Base-by-base conservation (phyloP, 2,113 vertebrate species). In the Bufo bufo region DNA sequence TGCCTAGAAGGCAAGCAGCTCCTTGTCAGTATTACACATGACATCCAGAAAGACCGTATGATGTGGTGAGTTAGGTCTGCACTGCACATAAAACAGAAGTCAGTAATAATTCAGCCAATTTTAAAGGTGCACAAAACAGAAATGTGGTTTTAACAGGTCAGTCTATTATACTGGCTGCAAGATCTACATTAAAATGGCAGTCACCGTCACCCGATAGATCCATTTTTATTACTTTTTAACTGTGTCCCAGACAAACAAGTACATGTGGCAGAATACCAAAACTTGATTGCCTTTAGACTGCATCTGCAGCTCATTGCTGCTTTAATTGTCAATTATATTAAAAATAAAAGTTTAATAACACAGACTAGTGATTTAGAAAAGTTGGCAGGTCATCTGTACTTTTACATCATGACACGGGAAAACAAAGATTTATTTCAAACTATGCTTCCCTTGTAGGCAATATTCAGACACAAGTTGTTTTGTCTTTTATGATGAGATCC, bases 61-160 rank as follows among this genome's bases (percentile, higher is more conserved):
- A 80, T 65, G 61, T 74, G 20, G 84, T 9, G 12, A 47, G 63
- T 58, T 23, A 56, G 52, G 63, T 47, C 85, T 82, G 69, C 61
- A 69, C 85, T 82, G 69, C 61, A 69, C 59, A 79, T 80, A 87
- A 87, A 47, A 72, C 72, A 78, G 85, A 72, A 87, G 77, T 72
- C 85, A 87, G 81, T 81, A 87, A 87, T 81, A 82, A 87, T 81
- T 52, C 77, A 66, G 69, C 52, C 66, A 79, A 72, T 78, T 87
- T 87, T 63, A 81, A 33, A 87, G 77, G 85, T 81, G 85, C 33
- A 59, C 65, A 81, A 81, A 54, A 58, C 65, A 23, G 65, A 72
- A 81, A 47, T 13, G 12, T 50, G 72, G 47, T n/a, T 85, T 85
- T 85, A 85, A 58, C 66, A 85, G 50, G 72, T 54, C 52, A 43